These are phyloP conservation scores for Phenganax subtilis DNA, from an alignment of 92 coral and sea anemone genomes.

Conservation along the genomic window DNA sequence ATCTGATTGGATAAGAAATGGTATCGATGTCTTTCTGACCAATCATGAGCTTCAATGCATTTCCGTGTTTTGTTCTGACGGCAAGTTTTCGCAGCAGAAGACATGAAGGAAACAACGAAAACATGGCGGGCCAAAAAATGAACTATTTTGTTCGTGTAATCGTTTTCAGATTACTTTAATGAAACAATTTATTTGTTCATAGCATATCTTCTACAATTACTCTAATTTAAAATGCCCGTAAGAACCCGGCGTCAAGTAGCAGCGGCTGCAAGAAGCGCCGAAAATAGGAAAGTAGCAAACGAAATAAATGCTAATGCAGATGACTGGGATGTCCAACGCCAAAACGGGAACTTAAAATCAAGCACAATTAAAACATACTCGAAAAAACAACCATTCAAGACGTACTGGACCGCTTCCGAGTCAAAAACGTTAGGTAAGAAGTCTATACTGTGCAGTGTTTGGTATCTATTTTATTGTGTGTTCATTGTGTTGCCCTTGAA, in stretches of 20 bases:
- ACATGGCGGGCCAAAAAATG: no score
- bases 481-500: background rate
- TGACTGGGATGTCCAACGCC: slow-evolving; percentile 27
- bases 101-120: background rate
- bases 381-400: slow-evolving; percentile 20
- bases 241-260: background rate
- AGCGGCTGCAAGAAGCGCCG: background rate
- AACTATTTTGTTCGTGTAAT: no score
- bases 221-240: slow-evolving; percentile 1
- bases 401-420: background rate
- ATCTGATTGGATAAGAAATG: slow-evolving; percentile 19
- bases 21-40: slow-evolving; percentile 4
- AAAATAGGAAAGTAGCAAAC: no score
- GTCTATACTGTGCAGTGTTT: background rate
- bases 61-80: background rate
- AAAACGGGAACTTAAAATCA: slow-evolving; percentile 1
- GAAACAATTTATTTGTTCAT: background rate
- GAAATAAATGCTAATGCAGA: background rate
- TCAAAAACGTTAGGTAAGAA: background rate
- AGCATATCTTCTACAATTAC: background rate
- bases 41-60: slow-evolving; percentile 21
- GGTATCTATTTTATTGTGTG: background rate
- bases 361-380: slow-evolving; percentile 22
- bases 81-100: background rate
- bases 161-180: no score